Base-by-base conservation (phyloP, 2,113 vertebrate genomes). In the Anser cygnoides region DNA sequence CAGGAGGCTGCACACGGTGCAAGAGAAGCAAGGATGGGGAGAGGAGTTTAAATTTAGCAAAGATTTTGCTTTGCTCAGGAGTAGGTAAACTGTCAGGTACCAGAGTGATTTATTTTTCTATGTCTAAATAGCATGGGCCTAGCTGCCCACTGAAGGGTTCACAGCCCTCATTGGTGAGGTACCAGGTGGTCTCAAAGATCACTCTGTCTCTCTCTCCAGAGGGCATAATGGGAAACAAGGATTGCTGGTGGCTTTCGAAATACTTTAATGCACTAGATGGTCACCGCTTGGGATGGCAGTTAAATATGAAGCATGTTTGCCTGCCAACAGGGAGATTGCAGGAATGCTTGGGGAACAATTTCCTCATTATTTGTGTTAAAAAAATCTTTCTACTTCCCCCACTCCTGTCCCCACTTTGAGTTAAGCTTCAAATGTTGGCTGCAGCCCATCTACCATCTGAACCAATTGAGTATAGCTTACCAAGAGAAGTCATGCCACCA, bases 131-230 rank as follows among this genome's bases (percentile, higher is more conserved):
- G 67, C 33, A 7, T 0, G 5, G 7, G 31, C 5, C 50, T 13
- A 25, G 29, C 26, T 79, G 86, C 65, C 62, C 5, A 23, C 20
- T 49, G 39, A 28, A 58, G 39, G 43, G 39, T 3, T 14, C 0
- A 2, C 1, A 9, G 49, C 19, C 49, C 23, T n/a, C 5, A 6
- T 35, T 19, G 3, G 3, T 1, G 25, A 2, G 6, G 19, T 13
- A 16, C 17, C 20, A 19, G 22, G 54, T 1, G 0, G 39, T 73
- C 54, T 37, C 12, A 16, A 25, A 13, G n/a, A 21, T 16, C 11
- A 1, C 50, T n/a, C 2, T 28, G 61, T 20, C 3, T 29, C 63
- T 18, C 33, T 9, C 25, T 59, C 57, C 20, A 13, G 18, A 44
- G n/a, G 73, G 62, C 75, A 77, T 28, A 26, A 13, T 2, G 15